phyloP scores from a whole-genome alignment of 2,113 vertebrate genomes.

The Tonatia bakeri region DNA sequence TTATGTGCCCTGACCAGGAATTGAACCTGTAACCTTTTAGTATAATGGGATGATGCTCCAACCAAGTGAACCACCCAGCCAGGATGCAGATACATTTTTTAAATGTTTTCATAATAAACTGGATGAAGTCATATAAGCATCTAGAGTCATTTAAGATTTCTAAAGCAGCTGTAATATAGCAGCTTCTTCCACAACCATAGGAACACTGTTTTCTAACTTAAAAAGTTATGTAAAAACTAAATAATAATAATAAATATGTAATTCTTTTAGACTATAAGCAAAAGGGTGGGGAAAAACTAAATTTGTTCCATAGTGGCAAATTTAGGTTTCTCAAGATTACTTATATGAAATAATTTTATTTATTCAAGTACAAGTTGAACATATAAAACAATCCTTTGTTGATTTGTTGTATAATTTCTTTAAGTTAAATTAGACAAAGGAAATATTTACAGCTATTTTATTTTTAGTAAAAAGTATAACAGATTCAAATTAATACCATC shows the following conservation, averaged over 20 bases:
- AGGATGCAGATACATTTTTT: neutral
- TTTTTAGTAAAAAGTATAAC: neutral
- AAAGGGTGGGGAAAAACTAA: neutral
- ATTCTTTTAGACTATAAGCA: neutral
- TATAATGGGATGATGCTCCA: too few species aligned
- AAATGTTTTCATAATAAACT: neutral
- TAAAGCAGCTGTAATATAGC: neutral
- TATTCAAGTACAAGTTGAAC: neutral
- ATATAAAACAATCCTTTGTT: neutral
- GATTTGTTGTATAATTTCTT: neutral
- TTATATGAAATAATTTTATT: neutral
- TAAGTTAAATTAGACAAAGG: neutral
- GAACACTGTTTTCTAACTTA: neutral
- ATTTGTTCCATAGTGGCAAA: neutral
- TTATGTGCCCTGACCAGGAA: too few species aligned
- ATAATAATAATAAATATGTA: neutral
- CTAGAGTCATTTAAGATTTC: neutral
- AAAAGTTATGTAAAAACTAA: neutral
- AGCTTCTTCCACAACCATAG: neutral
- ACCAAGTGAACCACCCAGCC: too few species aligned
- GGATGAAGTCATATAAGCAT: neutral
- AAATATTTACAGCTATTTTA: conserved; percentile 8
- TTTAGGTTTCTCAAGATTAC: neutral
- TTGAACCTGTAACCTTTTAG: too few species aligned
- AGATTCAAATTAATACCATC: neutral